Conservation (phyloP, 2,797 vertebrate species). For the Diglossa cyanea region DNA sequence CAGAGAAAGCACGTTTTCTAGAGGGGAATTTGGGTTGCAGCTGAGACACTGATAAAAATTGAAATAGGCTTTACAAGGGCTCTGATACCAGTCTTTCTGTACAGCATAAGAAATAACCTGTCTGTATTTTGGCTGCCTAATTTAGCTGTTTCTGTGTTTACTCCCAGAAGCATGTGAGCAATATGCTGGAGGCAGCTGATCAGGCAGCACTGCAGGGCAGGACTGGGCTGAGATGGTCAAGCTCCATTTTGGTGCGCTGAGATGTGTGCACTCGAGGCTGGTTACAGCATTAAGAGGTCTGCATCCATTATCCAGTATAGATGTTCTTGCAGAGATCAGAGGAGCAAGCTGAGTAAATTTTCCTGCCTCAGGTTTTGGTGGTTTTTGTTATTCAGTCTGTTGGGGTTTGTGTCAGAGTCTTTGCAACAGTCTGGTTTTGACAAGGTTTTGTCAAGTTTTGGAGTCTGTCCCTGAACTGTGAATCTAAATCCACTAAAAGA, state of each 20-base stretch:
- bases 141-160: not conserved
- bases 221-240: not conserved
- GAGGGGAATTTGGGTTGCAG: not conserved
- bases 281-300: not conserved
- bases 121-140: not conserved
- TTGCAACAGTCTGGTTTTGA: not conserved
- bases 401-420: not conserved
- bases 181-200: not conserved
- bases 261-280: not conserved
- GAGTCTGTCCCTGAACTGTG: not conserved
- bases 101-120: not conserved
- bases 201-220: not conserved
- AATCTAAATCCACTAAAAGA: not conserved
- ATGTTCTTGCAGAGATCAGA: not conserved
- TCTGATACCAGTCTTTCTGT: not conserved
- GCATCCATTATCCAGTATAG: not conserved
- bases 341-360: not conserved
- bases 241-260: not conserved
- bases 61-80: not conserved
- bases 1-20: not conserved
- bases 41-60: not conserved
- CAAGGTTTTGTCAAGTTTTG: not conserved
- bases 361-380: not conserved
- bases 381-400: not conserved
- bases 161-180: accelerated